These are phyloP conservation scores for Amorpha juglandis DNA, from an alignment of 2,888 invertebrate species.

Conservation along the genomic window DNA sequence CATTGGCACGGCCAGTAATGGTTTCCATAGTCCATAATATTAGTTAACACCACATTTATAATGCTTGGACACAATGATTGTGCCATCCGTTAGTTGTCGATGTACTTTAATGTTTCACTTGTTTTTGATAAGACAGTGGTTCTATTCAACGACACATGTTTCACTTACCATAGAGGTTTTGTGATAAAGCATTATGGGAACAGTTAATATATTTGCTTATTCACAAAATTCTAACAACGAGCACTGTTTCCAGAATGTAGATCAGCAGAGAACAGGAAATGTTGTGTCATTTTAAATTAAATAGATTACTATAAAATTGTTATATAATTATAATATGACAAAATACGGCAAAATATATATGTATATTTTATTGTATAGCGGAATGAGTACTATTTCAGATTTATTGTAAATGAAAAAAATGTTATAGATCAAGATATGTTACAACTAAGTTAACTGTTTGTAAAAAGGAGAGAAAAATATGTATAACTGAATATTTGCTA, in stretches of 20 bases:
- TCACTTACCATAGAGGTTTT: conserved; percentile 38
- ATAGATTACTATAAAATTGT: conserved; percentile 74
- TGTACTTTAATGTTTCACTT: conserved; percentile 22
- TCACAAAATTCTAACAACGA: conserved; percentile 32
- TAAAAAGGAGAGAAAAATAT: conserved; percentile 82
- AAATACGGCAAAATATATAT: conserved; percentile 75
- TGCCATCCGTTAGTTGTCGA: conserved; percentile 60
- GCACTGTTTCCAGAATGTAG: conserved; percentile 62
- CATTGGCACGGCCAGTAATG: conserved; percentile 67
- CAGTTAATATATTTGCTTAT: conserved; percentile 34
- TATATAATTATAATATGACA: conserved; percentile 77
- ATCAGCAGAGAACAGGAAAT: conserved; percentile 69
- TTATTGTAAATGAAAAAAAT: conserved; percentile 80
- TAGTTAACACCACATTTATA: conserved; percentile 44
- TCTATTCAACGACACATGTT: conserved; percentile 14
- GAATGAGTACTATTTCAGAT: conserved; percentile 80
- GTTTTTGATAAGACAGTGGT: conserved; percentile 24
- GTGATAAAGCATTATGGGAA: conserved; percentile 43
- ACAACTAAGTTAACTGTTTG: conserved; percentile 83
- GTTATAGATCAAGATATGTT: conserved; percentile 81
- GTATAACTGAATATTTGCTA: conserved; percentile 84
- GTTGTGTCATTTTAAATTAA: conserved; percentile 78
- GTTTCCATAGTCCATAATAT: conserved; percentile 49
- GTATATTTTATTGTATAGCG: conserved; percentile 83
- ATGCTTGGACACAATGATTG: conserved; percentile 61